phyloP scores from a whole-genome alignment of 2,888 invertebrate species.

The Cephonodes hylas region DNA sequence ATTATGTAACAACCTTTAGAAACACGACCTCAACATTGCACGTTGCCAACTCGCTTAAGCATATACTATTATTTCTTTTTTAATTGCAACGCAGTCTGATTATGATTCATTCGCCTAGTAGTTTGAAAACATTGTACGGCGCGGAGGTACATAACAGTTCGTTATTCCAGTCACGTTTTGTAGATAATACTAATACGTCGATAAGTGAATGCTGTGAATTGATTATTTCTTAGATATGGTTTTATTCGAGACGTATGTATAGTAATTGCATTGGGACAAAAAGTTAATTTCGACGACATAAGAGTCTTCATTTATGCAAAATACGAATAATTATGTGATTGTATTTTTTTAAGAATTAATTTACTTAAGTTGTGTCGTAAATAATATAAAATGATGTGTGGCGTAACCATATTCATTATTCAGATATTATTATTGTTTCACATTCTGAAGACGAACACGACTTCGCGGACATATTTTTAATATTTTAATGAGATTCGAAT shows the following conservation, averaged over 20 bases:
- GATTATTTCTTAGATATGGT: neutral
- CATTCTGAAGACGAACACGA: too few species aligned
- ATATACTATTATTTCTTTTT: slow-evolving; percentile 6
- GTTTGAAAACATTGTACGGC: neutral
- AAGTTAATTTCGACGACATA: too few species aligned
- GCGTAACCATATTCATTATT: too few species aligned
- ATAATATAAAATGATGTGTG: too few species aligned
- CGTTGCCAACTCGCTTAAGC: neutral
- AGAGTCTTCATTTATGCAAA: too few species aligned
- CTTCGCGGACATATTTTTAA: too few species aligned
- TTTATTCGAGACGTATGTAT: neutral
- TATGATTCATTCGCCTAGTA: neutral
- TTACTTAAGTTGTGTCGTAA: too few species aligned
- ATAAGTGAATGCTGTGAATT: neutral
- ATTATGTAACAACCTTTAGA: neutral
- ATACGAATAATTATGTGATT: too few species aligned
- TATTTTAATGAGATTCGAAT: too few species aligned
- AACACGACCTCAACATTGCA: slow-evolving; percentile 2
- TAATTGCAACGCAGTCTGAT: neutral
- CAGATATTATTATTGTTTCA: too few species aligned
- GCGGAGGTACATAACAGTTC: neutral
- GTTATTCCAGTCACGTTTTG: neutral
- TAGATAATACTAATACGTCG: neutral
- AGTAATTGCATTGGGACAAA: neutral
- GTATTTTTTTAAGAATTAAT: too few species aligned